These are phyloP conservation scores for Hesperophylax magnus DNA, from an alignment of 1,140 invertebrate genomes.

Conservation along the genomic window DNA sequence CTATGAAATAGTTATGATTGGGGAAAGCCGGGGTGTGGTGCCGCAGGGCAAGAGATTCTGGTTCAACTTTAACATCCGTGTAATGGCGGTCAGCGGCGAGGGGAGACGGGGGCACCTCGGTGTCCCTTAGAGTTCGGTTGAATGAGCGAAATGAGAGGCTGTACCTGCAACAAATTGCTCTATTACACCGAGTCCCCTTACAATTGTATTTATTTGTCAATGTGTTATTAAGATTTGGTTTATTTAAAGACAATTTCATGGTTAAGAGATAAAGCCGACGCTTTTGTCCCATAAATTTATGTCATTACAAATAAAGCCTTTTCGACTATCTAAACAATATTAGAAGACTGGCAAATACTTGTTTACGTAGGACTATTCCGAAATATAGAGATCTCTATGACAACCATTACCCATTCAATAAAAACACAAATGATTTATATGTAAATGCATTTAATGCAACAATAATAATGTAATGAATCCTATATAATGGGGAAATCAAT, in stretches of 20 bases:
- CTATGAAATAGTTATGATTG: conserved; percentile 28
- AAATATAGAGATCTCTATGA: no score
- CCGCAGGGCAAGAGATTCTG: not conserved
- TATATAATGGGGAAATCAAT: not conserved
- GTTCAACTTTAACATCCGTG: conserved; percentile 33
- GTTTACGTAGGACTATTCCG: no score
- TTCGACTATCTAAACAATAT: no score
- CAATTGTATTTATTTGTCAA: not conserved
- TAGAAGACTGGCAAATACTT: no score
- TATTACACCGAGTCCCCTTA: conserved; percentile 32
- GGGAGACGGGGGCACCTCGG: conserved; percentile 18
- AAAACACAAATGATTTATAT: not conserved
- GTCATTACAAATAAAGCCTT: no score
- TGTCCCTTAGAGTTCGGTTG: conserved; percentile 23
- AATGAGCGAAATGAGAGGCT: conserved; percentile 38
- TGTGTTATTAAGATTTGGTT: no score
- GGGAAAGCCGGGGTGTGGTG: conserved; percentile 7
- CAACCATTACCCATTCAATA: not conserved
- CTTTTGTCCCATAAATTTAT: no score
- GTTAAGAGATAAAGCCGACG: not conserved
- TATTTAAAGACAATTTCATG: no score
- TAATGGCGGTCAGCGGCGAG: conserved; percentile 23
- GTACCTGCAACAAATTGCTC: conserved; percentile 45
- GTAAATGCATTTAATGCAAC: not conserved
- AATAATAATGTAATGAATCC: not conserved